Conservation (phyloP, 2,113 vertebrate species). For the Sturnus vulgaris region DNA sequence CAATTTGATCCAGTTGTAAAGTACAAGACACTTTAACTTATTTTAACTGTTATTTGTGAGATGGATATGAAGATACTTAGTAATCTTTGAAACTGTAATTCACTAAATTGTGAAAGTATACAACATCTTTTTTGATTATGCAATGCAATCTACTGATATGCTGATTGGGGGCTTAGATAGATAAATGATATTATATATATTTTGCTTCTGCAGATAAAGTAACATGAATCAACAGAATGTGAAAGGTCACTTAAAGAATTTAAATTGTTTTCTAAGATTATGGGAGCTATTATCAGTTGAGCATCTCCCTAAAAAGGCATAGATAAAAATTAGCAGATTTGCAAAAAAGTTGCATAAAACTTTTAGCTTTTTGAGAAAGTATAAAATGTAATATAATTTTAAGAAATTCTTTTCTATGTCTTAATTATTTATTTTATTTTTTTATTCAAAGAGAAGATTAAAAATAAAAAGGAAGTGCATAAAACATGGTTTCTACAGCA, state of each 20-base stretch:
- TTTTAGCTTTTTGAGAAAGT: background rate
- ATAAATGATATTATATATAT: background rate
- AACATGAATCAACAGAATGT: background rate
- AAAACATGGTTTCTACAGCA: background rate
- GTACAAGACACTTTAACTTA: slow-evolving; percentile 30
- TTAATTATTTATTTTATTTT: background rate
- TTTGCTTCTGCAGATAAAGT: background rate
- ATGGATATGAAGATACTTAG: background rate
- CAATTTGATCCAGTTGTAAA: slow-evolving; percentile 44
- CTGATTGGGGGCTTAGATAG: background rate
- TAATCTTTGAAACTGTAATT: slow-evolving; percentile 32
- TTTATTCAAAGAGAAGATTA: background rate
- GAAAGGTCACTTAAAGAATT: background rate
- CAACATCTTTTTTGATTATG: background rate
- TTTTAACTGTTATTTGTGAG: slow-evolving; percentile 21
- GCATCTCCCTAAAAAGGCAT: background rate
- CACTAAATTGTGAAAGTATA: background rate
- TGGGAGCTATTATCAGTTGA: background rate
- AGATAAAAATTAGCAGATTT: background rate
- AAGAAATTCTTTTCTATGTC: background rate
- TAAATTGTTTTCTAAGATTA: background rate
- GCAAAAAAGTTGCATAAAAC: background rate
- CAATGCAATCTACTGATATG: background rate
- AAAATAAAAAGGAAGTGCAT: background rate
- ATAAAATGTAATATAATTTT: background rate